Evolutionary conservation across 1,140 invertebrate genomes (phyloP), one percentile per base, ranked within the genome.

Genomic region (Brachionus koreanus): DNA sequence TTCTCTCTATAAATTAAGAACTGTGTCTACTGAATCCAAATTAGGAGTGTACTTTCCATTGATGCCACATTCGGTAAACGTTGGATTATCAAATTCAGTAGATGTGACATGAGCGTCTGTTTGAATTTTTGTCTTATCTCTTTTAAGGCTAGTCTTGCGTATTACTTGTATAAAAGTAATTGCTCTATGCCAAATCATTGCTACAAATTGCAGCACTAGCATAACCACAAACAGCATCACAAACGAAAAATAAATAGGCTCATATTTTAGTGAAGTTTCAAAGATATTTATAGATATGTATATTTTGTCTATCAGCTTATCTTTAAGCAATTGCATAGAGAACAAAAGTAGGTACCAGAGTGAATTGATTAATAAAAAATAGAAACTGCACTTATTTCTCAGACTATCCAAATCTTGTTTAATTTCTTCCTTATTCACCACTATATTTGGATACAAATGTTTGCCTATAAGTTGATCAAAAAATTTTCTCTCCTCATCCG

Each of bases 321-420:
- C 91, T 91, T 98, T 69, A 16, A 67, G 39, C 16, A 82, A 52
- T 83, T 87, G 86, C 67, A 87, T 86, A 85, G 92, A 90, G 98
- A 95, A 85, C 98, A 95, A 90, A 12, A 98, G 95, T 86, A 98
- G 92, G 84, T 98, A 95, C 92, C 98, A 98, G 84, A 98, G 92
- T 83, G 95, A 94, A 91, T 98, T 98, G 87, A 96, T 90, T 94
- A 98, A 97, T 90, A 97, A 95, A 91, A 97, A 98, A 82, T 92
- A 94, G 90, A 98, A 97, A 25, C 96, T 94, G 84, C 94, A 94
- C 86, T 93, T 92, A 89, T 97, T 95, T 87, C 95, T 91, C 84
- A 97, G 91, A 86, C 95, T 94, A 91, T 93, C 94, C 86, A 98
- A 90, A 90, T 95, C 94, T 88, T 91, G 89, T 86, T 93, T 92